Evolutionary conservation across 2,113 vertebrate species (phyloP), one percentile per base, ranked within the genome.

Genomic region (Pelobates fuscus): DNA sequence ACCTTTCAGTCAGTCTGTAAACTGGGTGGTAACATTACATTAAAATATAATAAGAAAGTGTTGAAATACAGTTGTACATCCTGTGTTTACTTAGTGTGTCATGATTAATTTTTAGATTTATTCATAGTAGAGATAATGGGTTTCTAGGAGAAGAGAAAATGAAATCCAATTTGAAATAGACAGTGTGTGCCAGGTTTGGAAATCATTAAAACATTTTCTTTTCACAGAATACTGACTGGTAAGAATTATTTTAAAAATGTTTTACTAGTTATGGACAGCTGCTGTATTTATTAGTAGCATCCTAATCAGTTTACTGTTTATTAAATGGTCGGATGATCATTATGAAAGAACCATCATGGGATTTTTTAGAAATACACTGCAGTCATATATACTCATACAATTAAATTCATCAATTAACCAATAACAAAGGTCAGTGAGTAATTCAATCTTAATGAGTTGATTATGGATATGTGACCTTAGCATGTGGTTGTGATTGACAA

Each of bases 121-220:
- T 66, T 66, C 71, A 67, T 41, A 44, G 29, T 43, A 57, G 54
- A 75, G 54, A 75, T 74, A 74, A 74, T 75, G 43, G 63, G 71
- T 37, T 75, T 66, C 63, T 59, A 66, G 62, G 71, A 67, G 63
- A 67, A 62, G 49, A 17, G 29, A 54, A 46, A 65, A 32, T 65
- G 29, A 55, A 67, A 75, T 59, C 24, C 49, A 75, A 75, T 67
- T 58, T 59, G n/a, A 67, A 44, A 75, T 27, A 62, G 60, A 41
- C 18, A 46, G 52, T 59, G 71, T 59, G 32, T 59, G 54, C 71
- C 62, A 20, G 30, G 29, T 63, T 32, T 32, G 60, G 60, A 63
- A 63, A 63, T 63, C 60, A 63, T 63, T 63, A 63, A 63, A 63
- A 63, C 5, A 20, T 63, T 14, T 32, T 32, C 17, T n/a, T 57